These are phyloP conservation scores for Nysson spinosus DNA, from an alignment of 2,888 invertebrate species.

Conservation along the genomic window DNA sequence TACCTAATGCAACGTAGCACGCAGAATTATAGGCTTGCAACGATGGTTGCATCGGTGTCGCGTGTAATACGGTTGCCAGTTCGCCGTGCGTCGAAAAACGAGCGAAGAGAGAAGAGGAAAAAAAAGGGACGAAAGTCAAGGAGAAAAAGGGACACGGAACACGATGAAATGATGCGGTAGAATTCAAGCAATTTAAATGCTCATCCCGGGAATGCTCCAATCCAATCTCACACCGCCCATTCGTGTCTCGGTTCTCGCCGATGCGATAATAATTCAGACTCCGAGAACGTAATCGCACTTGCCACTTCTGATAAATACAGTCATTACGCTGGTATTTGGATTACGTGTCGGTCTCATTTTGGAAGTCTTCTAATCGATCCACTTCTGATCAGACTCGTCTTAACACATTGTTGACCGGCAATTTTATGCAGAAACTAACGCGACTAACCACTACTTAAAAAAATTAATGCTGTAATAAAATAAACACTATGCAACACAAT, in stretches of 20 bases:
- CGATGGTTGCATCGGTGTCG: constrained; percentile 33
- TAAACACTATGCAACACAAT: too few relatives aligned
- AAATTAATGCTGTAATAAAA: too few relatives aligned
- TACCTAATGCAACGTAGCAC: constrained; percentile 51
- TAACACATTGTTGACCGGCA: too few relatives aligned
- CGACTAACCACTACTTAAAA: too few relatives aligned
- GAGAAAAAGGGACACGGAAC: neutral
- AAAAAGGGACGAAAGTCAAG: constrained; percentile 2
- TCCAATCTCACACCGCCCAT: constrained; percentile 61
- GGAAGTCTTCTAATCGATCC: constrained; percentile 33
- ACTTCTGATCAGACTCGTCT: constrained; percentile 26
- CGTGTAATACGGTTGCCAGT: constrained; percentile 50
- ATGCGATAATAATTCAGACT: constrained; percentile 62
- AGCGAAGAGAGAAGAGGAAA: neutral
- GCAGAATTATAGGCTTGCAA: constrained; percentile 45
- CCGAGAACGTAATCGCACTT: constrained; percentile 29
- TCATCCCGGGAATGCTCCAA: constrained; percentile 58
- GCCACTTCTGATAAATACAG: constrained; percentile 43
- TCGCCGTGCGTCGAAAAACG: constrained; percentile 29
- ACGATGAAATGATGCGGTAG: constrained; percentile 28
- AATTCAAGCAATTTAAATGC: constrained; percentile 55
- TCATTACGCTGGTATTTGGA: constrained; percentile 52
- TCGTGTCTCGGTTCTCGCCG: constrained; percentile 22
- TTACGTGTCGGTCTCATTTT: constrained; percentile 27
- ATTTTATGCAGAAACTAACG: too few relatives aligned